These are phyloP conservation scores for Tanaodytes sp. DNA, from an alignment of 2,888 invertebrate species.

Conservation along the genomic window DNA sequence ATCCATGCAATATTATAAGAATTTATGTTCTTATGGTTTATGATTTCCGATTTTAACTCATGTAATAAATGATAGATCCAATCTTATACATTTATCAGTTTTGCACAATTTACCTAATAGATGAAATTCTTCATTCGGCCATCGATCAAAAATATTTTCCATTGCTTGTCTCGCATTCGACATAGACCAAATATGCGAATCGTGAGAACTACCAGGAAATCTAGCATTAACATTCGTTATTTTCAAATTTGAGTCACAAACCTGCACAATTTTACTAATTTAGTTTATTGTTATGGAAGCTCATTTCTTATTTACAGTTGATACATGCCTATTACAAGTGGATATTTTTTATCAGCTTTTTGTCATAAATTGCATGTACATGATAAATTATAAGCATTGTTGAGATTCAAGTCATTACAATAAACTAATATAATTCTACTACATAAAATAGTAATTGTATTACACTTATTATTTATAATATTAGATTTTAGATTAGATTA, in stretches of 20 bases:
- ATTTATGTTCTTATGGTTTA: not conserved
- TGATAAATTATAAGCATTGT: no score
- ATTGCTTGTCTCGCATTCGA: not conserved
- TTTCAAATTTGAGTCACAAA: not conserved
- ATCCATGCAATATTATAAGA: not conserved
- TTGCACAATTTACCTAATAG: no score
- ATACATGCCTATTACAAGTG: not conserved
- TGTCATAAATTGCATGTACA: no score
- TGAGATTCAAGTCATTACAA: no score
- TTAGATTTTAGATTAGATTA: not conserved
- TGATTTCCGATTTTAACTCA: not conserved
- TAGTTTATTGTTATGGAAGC: no score
- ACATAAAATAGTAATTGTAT: no score
- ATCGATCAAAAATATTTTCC: not conserved
- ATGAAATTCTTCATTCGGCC: not conserved
- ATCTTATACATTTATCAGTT: no score
- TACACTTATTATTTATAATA: not conserved
- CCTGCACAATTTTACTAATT: not conserved
- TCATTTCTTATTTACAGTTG: not conserved
- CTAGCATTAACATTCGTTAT: conserved; percentile 1
- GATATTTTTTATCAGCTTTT: no score
- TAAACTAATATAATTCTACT: no score
- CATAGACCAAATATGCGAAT: conserved; percentile 1
- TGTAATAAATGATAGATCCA: no score
- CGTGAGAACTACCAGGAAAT: not conserved